Base-by-base conservation (phyloP, 2,888 invertebrate species). In the Kuschelorhynchus macadamiae region DNA sequence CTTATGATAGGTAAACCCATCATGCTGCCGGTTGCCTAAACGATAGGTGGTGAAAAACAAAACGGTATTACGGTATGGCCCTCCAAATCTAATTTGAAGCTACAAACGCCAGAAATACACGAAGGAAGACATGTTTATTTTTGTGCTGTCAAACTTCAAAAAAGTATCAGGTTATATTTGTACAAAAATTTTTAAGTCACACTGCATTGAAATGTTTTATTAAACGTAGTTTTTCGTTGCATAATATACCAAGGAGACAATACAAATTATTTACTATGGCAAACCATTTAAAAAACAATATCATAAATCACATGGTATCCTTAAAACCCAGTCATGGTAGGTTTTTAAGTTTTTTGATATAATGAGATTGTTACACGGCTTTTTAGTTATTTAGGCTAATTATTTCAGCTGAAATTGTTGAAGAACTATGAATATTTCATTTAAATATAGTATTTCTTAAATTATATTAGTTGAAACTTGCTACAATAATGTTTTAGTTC, bases 121-220 rank as follows among this genome's bases (percentile, higher is more conserved):
- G 9, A 11, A 11, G 12, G 36, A 36, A 36, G 36, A 36, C 36
- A 36, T 36, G 25, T 44, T 44, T 44, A 20, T 3, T 7, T 44
- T 16, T 12, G 8, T 33, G 18, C 53, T 62, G 62, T 62, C 62
- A 62, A 63, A 47, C 47, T 39, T 47, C 56, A 47, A 30, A 56
- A 63, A 56, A 36, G 14, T 55, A 49, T 59, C 49, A 67, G 67
- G 67, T 67, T 67, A 67, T 67, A 67, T 67, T 67, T 61, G 56
- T 57, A 55, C 60, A 61, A 61, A 41, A 61, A 55, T 60, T 60
- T 67, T 55, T 57, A 57, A 49, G 57, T 52, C 57, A 47, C 55
- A 61, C 36, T 55, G 49, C 39, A 61, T 41, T 61, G 62, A 62
- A 62, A 67, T 67, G 57, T 61, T 67, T 67, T 62, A 67, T 67